These are phyloP conservation scores for Brachionus manjavacas DNA, from an alignment of 1,140 invertebrate genomes.

Conservation along the genomic window DNA sequence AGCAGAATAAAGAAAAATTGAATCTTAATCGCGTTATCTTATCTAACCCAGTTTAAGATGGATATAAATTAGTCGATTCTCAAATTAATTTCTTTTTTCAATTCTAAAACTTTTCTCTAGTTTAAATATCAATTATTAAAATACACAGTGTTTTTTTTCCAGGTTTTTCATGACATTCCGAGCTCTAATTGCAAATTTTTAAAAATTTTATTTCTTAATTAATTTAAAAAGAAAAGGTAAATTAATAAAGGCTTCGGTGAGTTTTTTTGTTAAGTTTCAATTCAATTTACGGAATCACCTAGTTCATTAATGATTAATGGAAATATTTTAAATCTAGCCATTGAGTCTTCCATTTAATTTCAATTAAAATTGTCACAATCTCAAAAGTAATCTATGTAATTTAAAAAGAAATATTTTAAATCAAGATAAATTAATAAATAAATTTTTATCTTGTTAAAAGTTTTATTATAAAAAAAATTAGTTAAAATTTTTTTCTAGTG, in stretches of 20 bases:
- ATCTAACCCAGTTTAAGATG: neutral
- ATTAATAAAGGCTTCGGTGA: neutral
- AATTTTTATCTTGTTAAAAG: too few relatives aligned
- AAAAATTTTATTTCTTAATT: neutral
- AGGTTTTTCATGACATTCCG: neutral
- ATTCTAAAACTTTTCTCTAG: neutral
- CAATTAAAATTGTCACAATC: too few relatives aligned
- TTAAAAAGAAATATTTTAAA: too few relatives aligned
- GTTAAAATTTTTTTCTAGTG: too few relatives aligned
- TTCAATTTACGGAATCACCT: neutral
- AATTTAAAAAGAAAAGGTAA: neutral
- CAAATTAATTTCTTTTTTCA: neutral
- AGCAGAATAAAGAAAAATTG: neutral
- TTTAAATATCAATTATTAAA: neutral
- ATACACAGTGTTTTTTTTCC: neutral
- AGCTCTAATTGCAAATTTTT: neutral
- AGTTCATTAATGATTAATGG: neutral
- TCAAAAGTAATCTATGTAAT: too few relatives aligned
- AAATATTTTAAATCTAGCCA: neutral
- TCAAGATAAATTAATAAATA: too few relatives aligned
- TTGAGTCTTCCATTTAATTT: too few relatives aligned
- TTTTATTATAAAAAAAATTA: too few relatives aligned
- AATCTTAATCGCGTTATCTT: neutral
- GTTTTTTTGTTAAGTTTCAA: neutral
- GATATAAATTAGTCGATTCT: neutral